Base-by-base conservation (phyloP, 2,888 invertebrate species). In the Drosophila antonietae region DNA sequence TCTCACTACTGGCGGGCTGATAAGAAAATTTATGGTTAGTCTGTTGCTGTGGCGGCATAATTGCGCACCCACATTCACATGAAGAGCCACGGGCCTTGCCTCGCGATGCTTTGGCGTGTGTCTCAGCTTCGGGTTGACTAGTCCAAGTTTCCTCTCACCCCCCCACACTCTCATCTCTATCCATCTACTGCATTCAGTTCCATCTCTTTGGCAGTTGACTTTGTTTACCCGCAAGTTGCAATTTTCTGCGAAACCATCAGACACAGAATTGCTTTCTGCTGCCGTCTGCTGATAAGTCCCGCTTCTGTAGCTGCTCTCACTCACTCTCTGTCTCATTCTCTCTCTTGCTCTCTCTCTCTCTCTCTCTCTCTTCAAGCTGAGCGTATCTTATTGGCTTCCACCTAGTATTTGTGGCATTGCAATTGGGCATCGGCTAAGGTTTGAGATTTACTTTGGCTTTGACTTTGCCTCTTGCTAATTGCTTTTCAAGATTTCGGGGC, bases 181-280 rank as follows among this genome's bases (percentile, higher is more conserved):
- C 35, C 44, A 57, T 59, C 20, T 3, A 7, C 7, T 41, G 35
- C 61, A 18, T 41, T 23, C 18, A 20, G 28, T n/a, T 28, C 8
- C 23, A 62, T 68, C 60, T 74, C 55, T 39, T 41, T 60, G 53
- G 62, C 62, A 70, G 63, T 75, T 85, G 87, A 87, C 82, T 85
- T 84, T 86, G 89, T 89, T 84, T 87, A 82, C 86, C 86, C 86
- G 86, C 89, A 86, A 86, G 86, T 89, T 86, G 89, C 81, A 86
- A 86, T 86, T 86, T 86, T 86, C 86, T 87, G 74, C 73, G 89
- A 81, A 89, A 81, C 83, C 85, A 84, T 87, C 82, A 81, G 82
- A 85, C 73, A 52, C 79, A 84, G 80, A 89, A 89, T 85, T 88
- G 73, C 78, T 81, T 88, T 69, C 72, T 68, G 73, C 70, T 73